phyloP scores from a whole-genome alignment of 2,888 invertebrate genomes.

The Phymatocera aterrima region DNA sequence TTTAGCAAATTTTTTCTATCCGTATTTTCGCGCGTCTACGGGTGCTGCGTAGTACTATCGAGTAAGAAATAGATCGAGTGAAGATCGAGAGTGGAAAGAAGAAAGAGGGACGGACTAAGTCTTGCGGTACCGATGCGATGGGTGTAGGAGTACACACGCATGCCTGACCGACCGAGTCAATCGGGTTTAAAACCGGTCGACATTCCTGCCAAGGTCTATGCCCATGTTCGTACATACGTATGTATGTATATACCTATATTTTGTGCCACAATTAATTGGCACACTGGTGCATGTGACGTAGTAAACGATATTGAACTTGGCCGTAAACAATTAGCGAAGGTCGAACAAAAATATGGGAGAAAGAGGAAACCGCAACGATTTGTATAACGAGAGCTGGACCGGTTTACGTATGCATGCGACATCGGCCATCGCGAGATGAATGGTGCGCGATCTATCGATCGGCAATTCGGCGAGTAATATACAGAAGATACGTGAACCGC shows the following conservation, averaged over 20 bases:
- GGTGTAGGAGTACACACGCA: constrained; percentile 19
- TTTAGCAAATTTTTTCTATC: not conserved
- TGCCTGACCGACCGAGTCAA: constrained; percentile 46
- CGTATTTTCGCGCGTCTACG: not conserved
- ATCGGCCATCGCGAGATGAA: too few species aligned
- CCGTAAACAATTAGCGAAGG: not conserved
- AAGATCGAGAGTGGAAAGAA: not conserved
- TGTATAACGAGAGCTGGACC: not conserved
- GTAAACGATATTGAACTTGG: constrained; percentile 40
- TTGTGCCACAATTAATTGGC: not conserved
- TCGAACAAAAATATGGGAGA: not conserved
- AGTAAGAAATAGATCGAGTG: too few species aligned
- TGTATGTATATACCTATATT: not conserved
- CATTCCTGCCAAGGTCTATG: constrained; percentile 54
- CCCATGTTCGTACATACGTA: constrained; percentile 43
- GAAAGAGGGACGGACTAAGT: constrained; percentile 46
- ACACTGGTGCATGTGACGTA: not conserved
- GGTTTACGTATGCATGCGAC: too few species aligned
- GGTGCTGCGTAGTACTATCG: too few species aligned
- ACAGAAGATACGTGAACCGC: too few species aligned
- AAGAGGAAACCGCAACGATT: not conserved
- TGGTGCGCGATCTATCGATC: too few species aligned
- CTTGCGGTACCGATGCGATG: too few species aligned
- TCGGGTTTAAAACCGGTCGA: constrained; percentile 53
- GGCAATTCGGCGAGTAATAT: too few species aligned